phyloP scores from a whole-genome alignment of 2,888 invertebrate species.

The Leptopilina myrica region DNA sequence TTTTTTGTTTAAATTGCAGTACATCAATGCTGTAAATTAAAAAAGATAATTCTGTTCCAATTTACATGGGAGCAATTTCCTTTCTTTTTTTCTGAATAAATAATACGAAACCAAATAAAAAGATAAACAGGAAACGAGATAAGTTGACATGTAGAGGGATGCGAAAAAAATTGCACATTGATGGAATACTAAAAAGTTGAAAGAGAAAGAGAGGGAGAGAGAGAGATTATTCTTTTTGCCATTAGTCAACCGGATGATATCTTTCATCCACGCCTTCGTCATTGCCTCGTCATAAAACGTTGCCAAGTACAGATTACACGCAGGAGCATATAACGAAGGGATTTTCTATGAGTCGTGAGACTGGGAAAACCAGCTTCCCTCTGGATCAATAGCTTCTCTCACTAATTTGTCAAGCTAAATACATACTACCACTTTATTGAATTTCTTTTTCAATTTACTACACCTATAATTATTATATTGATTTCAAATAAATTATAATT shows the following conservation, averaged over 20 bases:
- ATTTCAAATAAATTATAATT: too few relatives aligned
- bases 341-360: constrained; percentile 61
- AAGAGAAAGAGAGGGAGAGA: too few relatives aligned
- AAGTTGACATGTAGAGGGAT: constrained; percentile 9
- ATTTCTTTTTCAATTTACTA: background rate
- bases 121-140: background rate
- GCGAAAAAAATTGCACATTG: constrained; percentile 10
- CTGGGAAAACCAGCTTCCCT: constrained; percentile 50
- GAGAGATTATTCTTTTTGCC: background rate
- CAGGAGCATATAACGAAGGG: constrained; percentile 47
- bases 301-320: background rate
- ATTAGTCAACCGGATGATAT: constrained; percentile 8
- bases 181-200: constrained; percentile 15
- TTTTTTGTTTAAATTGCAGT: too few relatives aligned
- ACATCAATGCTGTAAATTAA: too few relatives aligned
- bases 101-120: background rate
- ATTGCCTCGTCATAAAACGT: constrained; percentile 28
- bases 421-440: constrained; percentile 53
- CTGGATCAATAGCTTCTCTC: constrained; percentile 63
- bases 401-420: constrained; percentile 61
- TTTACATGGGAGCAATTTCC: background rate
- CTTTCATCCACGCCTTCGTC: constrained; percentile 18
- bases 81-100: background rate
- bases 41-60: background rate
- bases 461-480: background rate